Evolutionary conservation across 1,140 invertebrate species (phyloP).

Genomic region (Anadara kagoshimensis): DNA sequence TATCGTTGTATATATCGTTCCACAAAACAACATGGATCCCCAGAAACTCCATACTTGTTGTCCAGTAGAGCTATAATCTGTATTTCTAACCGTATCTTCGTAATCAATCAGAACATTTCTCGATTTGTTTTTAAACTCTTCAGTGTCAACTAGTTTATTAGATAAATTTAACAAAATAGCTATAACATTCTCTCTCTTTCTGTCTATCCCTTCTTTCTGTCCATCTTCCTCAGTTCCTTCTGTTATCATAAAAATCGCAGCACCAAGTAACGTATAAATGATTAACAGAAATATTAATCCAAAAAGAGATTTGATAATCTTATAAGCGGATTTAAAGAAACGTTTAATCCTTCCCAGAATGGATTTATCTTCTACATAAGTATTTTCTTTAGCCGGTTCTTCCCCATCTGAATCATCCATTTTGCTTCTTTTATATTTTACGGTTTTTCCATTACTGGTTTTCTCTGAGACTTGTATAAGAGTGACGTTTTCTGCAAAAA

Average conservation of each 20-base stretch:
- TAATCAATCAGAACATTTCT: constrained; percentile 7
- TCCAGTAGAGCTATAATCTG: constrained; percentile 6
- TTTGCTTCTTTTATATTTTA: no score
- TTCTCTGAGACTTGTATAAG: no score
- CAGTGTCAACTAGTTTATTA: not conserved
- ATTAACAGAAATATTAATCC: constrained; percentile 25
- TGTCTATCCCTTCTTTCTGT: constrained; percentile 7
- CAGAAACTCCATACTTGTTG: constrained; percentile 38
- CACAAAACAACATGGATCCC: constrained; percentile 44
- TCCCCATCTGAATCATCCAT: no score
- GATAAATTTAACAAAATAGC: not conserved
- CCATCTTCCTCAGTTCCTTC: constrained; percentile 23
- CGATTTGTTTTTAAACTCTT: constrained; percentile 11
- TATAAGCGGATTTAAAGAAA: no score
- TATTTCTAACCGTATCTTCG: constrained; percentile 12
- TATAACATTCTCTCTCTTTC: constrained; percentile 4
- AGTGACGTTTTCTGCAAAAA: no score
- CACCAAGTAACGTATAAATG: constrained; percentile 24
- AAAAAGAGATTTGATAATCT: constrained; percentile 20
- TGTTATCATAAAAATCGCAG: constrained; percentile 18
- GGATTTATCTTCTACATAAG: no score
- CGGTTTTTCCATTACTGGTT: no score
- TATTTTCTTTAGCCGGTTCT: no score
- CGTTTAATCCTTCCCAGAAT: no score
- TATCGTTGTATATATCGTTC: constrained; percentile 50